phyloP scores from a whole-genome alignment of 1,140 invertebrate species.

The Drosophila tropicalis region DNA sequence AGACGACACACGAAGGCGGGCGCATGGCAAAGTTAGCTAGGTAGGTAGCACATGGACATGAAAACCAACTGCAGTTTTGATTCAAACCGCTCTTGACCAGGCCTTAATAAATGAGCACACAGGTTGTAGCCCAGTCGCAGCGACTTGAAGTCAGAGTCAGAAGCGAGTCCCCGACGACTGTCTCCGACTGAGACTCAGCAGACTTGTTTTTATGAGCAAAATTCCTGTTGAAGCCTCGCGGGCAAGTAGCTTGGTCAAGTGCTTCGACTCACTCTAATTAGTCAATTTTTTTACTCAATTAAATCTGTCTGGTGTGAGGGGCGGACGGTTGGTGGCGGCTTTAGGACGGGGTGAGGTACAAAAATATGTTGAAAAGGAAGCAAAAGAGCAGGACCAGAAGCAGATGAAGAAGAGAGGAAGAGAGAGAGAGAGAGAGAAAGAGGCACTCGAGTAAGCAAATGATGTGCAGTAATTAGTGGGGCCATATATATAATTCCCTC shows the following conservation, averaged over 20 bases:
- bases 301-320: slow-evolving; percentile 60
- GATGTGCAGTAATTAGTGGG: slow-evolving; percentile 79
- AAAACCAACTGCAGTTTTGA: slow-evolving; percentile 56
- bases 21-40: slow-evolving; percentile 1
- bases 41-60: slow-evolving; percentile 18
- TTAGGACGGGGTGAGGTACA: too few species aligned
- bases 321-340: slow-evolving; percentile 18
- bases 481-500: slow-evolving; percentile 41
- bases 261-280: slow-evolving; percentile 78
- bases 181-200: slow-evolving; percentile 14
- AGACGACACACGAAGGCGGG: slow-evolving; percentile 67
- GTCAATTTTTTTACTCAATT: slow-evolving; percentile 80
- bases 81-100: slow-evolving; percentile 79
- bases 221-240: slow-evolving; percentile 53
- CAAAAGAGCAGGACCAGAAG: slow-evolving; percentile 29
- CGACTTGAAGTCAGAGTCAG: neutral
- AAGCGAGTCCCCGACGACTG: neutral
- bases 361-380: slow-evolving; percentile 25
- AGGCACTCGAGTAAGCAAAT: slow-evolving; percentile 77
- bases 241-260: slow-evolving; percentile 57
- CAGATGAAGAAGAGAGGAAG: neutral
- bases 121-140: neutral
- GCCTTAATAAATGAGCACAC: slow-evolving; percentile 76
- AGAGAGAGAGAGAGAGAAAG: neutral
- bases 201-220: slow-evolving; percentile 64